Base-by-base conservation (phyloP, 2,797 vertebrate genomes). In the Hippoglossus hippoglossus region DNA sequence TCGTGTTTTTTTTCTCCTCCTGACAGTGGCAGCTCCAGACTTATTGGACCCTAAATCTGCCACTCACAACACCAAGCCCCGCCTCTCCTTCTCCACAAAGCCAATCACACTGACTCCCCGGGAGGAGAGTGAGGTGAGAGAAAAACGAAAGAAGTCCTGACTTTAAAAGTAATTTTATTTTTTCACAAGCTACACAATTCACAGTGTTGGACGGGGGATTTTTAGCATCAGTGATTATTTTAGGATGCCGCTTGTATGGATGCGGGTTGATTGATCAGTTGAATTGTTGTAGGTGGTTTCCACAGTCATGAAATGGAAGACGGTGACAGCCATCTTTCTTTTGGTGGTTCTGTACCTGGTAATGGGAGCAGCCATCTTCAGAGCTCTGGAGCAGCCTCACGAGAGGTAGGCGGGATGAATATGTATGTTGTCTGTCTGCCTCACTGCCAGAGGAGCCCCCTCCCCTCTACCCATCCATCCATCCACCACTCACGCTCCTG, bases 271-370 rank as follows among this genome's bases (percentile, higher is more conserved):
- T 11, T 89, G 71, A 87, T 79, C 53, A 77, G 63, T 36, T 79
- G 49, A 77, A 60, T 73, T 91, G 64, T 93, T 91, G 22, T 46
- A 93, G 92, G 85, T 91, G 76, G 85, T 96, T 80, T 94, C 96
- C 90, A 97, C 96, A 89, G 97, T 98, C 87, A 99, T 99, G 97
- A 98, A 99, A 95, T 96, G 97, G 97, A 99, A 98, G 94, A 99
- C 97, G 0, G 97, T 98, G 71, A 95, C 95, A 31, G 96, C 95
- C 80, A 96, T 98, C 85, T 99, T 99, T 91, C 91, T 98, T 73
- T 92, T 99, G 94, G 97, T 99, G 61, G 97, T 98, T 21, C 92
- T 98, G 70, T 99, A 99, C 84, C 93, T 99, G 92, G 96, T 99
- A 91, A 95, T 97, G 67, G 97, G 97, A 89, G 97, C 97, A 82